Conservation (phyloP, 2,113 vertebrate genomes). For the Drymodes brunneopygia region DNA sequence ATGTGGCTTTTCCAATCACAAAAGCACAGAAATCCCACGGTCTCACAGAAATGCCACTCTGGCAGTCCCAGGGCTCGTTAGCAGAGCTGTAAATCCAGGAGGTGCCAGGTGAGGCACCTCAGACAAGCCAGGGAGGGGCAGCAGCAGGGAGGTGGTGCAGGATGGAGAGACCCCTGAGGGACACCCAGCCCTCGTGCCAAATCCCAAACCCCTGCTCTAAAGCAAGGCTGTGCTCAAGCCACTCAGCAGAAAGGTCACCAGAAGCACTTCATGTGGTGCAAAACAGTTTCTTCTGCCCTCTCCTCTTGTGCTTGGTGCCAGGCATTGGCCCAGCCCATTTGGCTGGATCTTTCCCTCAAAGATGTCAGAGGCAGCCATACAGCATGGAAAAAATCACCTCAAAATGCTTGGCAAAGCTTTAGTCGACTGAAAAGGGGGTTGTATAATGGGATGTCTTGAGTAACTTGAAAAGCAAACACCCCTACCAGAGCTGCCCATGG, state of each 20-base stretch:
- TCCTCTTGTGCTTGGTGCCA: not conserved
- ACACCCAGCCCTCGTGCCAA: not conserved
- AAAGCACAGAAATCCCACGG: not conserved
- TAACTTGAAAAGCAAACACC: not conserved
- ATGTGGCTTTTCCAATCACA: not conserved
- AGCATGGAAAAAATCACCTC: not conserved
- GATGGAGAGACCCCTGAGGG: not conserved
- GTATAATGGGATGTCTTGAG: not conserved
- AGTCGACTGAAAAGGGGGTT: not conserved
- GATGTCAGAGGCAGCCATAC: not conserved
- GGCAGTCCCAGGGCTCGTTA: not conserved
- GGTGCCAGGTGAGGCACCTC: not conserved
- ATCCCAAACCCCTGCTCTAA: not conserved
- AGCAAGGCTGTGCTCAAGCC: not conserved
- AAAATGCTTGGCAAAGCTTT: not conserved
- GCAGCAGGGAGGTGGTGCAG: not conserved
- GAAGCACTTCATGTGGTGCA: fast-evolving
- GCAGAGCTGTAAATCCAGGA: not conserved
- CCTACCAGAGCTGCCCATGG: not conserved
- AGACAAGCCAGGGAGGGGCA: not conserved
- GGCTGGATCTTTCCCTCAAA: not conserved
- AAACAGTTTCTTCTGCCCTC: not conserved
- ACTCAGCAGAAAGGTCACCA: not conserved
- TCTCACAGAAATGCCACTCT: not conserved
- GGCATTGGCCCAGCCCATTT: not conserved